phyloP scores from a whole-genome alignment of 1,140 invertebrate genomes.

The Venustaconcha ellipsiformis region DNA sequence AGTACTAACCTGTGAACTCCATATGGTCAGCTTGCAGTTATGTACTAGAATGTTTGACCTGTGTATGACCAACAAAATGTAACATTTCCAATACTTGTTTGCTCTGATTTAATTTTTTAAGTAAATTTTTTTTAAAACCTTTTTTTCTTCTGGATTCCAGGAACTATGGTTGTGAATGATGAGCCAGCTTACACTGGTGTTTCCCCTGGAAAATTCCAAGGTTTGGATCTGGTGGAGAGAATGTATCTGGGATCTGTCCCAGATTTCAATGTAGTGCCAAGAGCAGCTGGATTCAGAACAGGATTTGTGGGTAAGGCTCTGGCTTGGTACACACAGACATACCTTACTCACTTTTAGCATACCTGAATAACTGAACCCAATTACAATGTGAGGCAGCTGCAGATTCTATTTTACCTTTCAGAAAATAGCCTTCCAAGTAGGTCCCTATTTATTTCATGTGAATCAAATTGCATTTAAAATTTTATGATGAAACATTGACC shows the following conservation, averaged over 20 bases:
- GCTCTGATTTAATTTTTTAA: no score
- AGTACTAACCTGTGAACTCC: no score
- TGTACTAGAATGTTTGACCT: no score
- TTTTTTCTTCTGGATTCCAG: constrained; percentile 61
- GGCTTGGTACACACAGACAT: background rate
- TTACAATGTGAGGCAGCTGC: background rate
- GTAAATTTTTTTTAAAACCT: background rate
- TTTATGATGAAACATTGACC: no score
- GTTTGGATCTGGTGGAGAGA: constrained; percentile 82
- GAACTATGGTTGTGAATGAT: constrained; percentile 83
- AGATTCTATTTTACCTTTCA: background rate
- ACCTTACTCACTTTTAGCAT: background rate
- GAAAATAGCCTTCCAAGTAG: background rate
- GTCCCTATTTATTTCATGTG: background rate
- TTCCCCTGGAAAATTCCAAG: constrained; percentile 76
- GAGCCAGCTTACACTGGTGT: constrained; percentile 78
- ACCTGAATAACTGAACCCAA: background rate
- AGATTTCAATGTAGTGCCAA: constrained; percentile 72
- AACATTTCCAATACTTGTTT: no score
- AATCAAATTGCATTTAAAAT: background rate
- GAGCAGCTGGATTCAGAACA: constrained; percentile 71
- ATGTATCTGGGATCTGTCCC: constrained; percentile 90
- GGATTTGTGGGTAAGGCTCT: constrained; percentile 77
- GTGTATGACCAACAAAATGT: no score
- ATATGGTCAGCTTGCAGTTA: no score